phyloP scores from a whole-genome alignment of 2,797 vertebrate genomes.

The Mycteria americana region DNA sequence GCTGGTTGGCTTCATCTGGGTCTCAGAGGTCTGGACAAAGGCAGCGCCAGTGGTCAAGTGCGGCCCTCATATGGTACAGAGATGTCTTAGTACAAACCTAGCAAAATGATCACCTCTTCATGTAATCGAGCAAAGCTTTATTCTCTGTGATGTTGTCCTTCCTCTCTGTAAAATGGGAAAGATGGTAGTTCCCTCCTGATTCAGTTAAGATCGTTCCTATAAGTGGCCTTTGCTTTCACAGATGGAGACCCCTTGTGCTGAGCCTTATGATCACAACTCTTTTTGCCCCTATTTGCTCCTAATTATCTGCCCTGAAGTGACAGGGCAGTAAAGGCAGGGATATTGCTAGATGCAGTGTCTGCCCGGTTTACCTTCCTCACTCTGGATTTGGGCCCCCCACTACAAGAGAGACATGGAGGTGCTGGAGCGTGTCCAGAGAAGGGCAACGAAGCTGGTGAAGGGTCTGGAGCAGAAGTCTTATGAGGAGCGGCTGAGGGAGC shows the following conservation, averaged over 20 bases:
- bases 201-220: not conserved
- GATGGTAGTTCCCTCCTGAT: not conserved
- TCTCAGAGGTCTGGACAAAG: not conserved
- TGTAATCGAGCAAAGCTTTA: not conserved
- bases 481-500: too few species aligned
- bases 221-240: not conserved
- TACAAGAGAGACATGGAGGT: too few species aligned
- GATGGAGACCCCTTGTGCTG: not conserved
- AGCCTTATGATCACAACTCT: not conserved
- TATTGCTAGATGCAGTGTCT: not conserved
- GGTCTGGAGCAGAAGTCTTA: too few species aligned
- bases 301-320: not conserved
- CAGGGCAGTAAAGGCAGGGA: not conserved
- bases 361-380: not conserved
- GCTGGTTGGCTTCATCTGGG: not conserved
- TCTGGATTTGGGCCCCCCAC: too few species aligned
- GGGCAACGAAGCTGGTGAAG: too few species aligned
- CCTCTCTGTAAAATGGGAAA: not conserved
- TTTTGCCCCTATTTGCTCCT: not conserved
- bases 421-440: too few species aligned
- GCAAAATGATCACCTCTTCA: not conserved
- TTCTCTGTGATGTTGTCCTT: not conserved
- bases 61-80: not conserved
- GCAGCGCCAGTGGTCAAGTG: not conserved
- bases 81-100: not conserved